Evolutionary conservation across 2,888 invertebrate species (phyloP), one percentile per base, ranked within the genome.

Genomic region (Phyllotreta cruciferae): DNA sequence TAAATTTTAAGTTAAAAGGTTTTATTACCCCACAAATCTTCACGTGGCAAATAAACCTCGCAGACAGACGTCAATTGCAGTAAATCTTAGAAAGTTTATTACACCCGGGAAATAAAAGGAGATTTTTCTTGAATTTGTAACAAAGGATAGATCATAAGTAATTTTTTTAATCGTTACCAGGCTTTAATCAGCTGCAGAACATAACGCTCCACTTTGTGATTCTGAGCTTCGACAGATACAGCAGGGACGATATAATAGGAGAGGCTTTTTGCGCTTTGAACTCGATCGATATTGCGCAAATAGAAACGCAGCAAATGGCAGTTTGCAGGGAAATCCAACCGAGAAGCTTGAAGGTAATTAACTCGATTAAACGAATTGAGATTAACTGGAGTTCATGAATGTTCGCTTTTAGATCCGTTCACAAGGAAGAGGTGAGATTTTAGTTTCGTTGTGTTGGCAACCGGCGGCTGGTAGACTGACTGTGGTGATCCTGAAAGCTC

Each of bases 361-460:
- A 10, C 6, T 50, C 11, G 9, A 10, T 57, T 36, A 39, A 54
- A 39, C 3, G 0, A 41, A 41, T 42, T 34, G 4, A 11, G 9
- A 60, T 10, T 10, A 14, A 53, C 6, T 10, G 9, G n/a, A 11
- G 10, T 56, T 64, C 45, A 44, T 44, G 61, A 52, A 58, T 62
- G 44, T 68, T 24, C 24, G 24, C 24, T 75, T 77, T 8, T 79
- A 94, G 94, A 94, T 96, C 82, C 91, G 93, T 66, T 91, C 92
- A 63, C 94, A 96, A 79, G 95, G 96, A 3, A 90, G 96, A 73
- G 98, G 98, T 44, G 98, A 98, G 81, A 85, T 98, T 63, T 85
- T 99, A 75, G 92, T 98, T 65, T 98, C 98, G 0, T 86, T 99
- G 67, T 98, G 98, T 83, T 98, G 98, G 92, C 98, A 99, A 83